These are phyloP conservation scores for Vesta saturnalis DNA, from an alignment of 2,888 invertebrate species.

Conservation along the genomic window DNA sequence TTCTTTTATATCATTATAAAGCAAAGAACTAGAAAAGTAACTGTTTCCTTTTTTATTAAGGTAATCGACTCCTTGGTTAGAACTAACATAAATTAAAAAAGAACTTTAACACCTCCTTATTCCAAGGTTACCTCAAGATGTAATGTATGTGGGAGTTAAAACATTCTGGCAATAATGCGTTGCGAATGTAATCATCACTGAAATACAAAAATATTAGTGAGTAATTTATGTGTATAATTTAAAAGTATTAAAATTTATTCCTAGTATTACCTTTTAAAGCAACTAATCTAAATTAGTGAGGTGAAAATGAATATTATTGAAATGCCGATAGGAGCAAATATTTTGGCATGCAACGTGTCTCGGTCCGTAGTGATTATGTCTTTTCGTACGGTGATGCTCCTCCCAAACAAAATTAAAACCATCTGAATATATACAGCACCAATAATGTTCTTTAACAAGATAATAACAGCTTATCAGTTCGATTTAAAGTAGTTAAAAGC, in stretches of 20 bases:
- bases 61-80: conserved; percentile 28
- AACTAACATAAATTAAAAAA: conserved; percentile 28
- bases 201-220: no score
- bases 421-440: background rate
- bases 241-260: no score
- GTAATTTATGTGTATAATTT: no score
- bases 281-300: no score
- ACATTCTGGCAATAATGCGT: conserved; percentile 13
- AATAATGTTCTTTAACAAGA: conserved; percentile 3
- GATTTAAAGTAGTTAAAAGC: conserved; percentile 15
- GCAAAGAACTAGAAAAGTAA: conserved; percentile 23
- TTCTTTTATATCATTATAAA: conserved; percentile 11
- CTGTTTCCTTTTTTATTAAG: conserved; percentile 29
- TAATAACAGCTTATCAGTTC: conserved; percentile 14
- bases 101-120: conserved; percentile 28
- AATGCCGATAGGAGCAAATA: background rate
- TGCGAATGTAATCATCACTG: no score
- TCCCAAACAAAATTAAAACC: background rate
- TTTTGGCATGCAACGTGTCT: background rate
- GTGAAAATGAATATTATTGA: no score
- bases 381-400: no score
- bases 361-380: background rate
- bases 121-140: conserved; percentile 24
- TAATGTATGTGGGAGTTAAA: conserved; percentile 24
- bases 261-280: no score